Percentiles rank a stretch among this genome's conserved stretches.
These are phyloP conservation scores for Muscidifurax raptorellus DNA, from an alignment of 1,140 invertebrate genomes.

Conservation along the genomic window DNA sequence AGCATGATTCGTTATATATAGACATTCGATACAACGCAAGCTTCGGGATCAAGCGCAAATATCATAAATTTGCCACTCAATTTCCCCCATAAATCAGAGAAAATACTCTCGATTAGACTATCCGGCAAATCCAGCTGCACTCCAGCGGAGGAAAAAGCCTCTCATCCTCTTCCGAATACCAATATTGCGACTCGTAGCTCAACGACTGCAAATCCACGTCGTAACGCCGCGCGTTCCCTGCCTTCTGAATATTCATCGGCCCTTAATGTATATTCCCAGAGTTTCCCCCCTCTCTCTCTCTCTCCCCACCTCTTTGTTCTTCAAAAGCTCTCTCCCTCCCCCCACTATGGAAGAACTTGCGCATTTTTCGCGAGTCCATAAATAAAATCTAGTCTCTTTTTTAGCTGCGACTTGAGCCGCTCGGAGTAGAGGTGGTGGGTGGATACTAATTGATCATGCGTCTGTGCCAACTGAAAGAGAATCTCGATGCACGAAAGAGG, in stretches of 20 bases:
- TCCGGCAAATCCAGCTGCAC: neutral
- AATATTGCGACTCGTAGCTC: neutral
- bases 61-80: neutral
- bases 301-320: neutral
- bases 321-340: neutral
- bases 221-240: neutral
- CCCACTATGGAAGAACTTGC: neutral
- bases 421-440: neutral
- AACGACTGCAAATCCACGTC: constrained; percentile 1
- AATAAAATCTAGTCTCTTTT: constrained; percentile 28
- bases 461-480: constrained; percentile 20
- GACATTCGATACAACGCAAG: too few species aligned
- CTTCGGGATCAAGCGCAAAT: too few species aligned
- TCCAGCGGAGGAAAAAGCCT: neutral
- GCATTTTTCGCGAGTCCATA: neutral
- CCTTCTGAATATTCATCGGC: constrained; percentile 2
- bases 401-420: neutral
- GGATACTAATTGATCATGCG: constrained; percentile 23
- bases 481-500: neutral
- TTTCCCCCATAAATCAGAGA: neutral
- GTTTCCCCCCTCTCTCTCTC: neutral
- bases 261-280: constrained; percentile 9
- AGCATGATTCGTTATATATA: too few species aligned
- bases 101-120: neutral
- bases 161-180: neutral